These are phyloP conservation scores for Athripsodes cinereus DNA, from an alignment of 2,888 invertebrate species.

Conservation along the genomic window DNA sequence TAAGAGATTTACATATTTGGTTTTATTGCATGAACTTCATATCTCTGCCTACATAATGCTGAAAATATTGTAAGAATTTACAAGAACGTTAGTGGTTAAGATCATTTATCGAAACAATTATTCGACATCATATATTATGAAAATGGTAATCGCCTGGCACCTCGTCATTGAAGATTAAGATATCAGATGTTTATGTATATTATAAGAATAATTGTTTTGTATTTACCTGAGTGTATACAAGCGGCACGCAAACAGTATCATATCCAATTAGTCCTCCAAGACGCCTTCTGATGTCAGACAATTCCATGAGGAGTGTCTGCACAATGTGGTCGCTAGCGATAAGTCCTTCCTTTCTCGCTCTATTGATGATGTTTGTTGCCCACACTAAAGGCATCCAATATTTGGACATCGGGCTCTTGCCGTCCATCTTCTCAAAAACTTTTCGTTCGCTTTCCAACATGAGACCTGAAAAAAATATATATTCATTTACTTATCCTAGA, in stretches of 20 bases:
- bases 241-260: constrained; percentile 86
- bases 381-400: constrained; percentile 93
- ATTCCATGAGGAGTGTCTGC: constrained; percentile 80
- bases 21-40: too few relatives aligned
- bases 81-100: too few relatives aligned
- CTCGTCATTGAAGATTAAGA: not conserved
- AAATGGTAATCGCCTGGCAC: too few relatives aligned
- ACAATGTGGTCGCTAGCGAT: constrained; percentile 89
- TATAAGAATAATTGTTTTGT: too few relatives aligned
- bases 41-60: too few relatives aligned
- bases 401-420: constrained; percentile 79
- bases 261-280: constrained; percentile 83
- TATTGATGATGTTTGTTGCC: constrained; percentile 87
- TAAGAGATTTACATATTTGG: too few relatives aligned
- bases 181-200: too few relatives aligned
- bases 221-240: constrained; percentile 90
- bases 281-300: constrained; percentile 81
- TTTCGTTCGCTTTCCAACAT: constrained; percentile 90
- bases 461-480: constrained; percentile 69
- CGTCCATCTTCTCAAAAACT: constrained; percentile 85
- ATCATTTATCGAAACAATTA: too few relatives aligned
- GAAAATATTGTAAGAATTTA: too few relatives aligned
- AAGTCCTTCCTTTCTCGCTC: constrained; percentile 77
- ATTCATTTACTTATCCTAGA: too few relatives aligned
- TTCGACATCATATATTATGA: too few relatives aligned